Evolutionary conservation across 2,888 invertebrate species (phyloP), one percentile per base, ranked within the genome.

Genomic region (Cremastobaeus sp.): DNA sequence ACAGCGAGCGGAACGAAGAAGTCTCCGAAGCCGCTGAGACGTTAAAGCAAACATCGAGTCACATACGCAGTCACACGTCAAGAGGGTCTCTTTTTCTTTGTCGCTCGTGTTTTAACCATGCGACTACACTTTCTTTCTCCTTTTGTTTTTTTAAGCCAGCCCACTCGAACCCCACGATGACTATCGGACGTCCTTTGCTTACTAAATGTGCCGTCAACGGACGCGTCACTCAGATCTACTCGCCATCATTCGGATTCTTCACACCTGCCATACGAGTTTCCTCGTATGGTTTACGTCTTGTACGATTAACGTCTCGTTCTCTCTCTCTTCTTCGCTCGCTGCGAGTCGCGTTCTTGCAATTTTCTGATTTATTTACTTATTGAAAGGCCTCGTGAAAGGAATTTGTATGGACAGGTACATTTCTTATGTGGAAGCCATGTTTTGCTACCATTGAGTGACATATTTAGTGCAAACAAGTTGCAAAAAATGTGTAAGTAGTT

Each of bases 1-100:
- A 87, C 84, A 86, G 77, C 45, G 71, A 52, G 65, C 60, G 59
- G 62, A 60, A 74, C 65, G 76, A 75, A 70, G 60, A 76, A 78
- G 79, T 81, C 80, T 75, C 66, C 77, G 79, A 76, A 79, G 76
- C 78, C 84, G 82, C 76, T 78, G 83, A 85, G 85, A 86, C 86
- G 87, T 84, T 82, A 86, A 86, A 81, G 84, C 83, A 87, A 87
- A 87, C 83, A 86, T 43, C 78, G 78, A 79, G 81, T 84, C 83
- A 82, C 85, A 83, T 81, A 82, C 81, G 83, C 78, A 79, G 83
- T 82, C 80, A 79, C 79, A 79, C 81, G 77, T 79, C 75, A 37
- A 30, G 32, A 6, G 41, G 68, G 78, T 55, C 35, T 41, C 43
- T 12, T 45, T 74, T 47, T 64, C 52, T 43, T 71, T 52, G 50